A percentile compares a stretch with the other conserved stretches of the same genome.
phyloP scores from a whole-genome alignment of 2,888 invertebrate genomes.

The Cyclophora punctaria region DNA sequence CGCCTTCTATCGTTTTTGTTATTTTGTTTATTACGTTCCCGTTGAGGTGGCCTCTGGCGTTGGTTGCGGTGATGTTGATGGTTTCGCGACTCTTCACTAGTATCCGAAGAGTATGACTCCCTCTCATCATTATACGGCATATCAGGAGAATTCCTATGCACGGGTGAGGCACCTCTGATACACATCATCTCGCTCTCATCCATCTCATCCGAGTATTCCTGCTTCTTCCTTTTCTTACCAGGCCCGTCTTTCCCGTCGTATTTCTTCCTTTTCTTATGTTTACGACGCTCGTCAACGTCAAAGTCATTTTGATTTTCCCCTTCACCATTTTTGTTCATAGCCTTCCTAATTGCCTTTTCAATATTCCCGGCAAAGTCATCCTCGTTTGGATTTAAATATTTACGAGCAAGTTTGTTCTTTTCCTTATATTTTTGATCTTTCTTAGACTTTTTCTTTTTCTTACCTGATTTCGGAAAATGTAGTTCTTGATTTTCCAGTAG shows the following conservation, averaged over 20 bases:
- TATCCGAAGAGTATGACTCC: slow-evolving; percentile 71
- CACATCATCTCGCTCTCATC: slow-evolving; percentile 89
- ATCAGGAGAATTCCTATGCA: slow-evolving; percentile 41
- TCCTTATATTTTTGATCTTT: slow-evolving; percentile 69
- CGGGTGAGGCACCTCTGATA: slow-evolving; percentile 84
- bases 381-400: slow-evolving; percentile 52
- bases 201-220: slow-evolving; percentile 73
- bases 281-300: slow-evolving; percentile 67
- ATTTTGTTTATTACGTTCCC: slow-evolving; percentile 65
- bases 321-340: slow-evolving; percentile 80
- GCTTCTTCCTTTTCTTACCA: slow-evolving; percentile 74
- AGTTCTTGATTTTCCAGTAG: slow-evolving; percentile 45
- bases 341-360: slow-evolving; percentile 85
- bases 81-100: slow-evolving; percentile 73
- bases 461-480: slow-evolving; percentile 63
- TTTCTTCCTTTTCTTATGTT: slow-evolving; percentile 75
- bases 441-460: slow-evolving; percentile 64
- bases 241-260: slow-evolving; percentile 74
- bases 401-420: slow-evolving; percentile 68
- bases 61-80: slow-evolving; percentile 63
- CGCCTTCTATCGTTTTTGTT: slow-evolving; percentile 71
- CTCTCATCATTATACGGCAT: slow-evolving; percentile 68
- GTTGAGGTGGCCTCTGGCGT: slow-evolving; percentile 47
- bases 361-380: slow-evolving; percentile 88
- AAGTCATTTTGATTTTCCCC: slow-evolving; percentile 55